Percentiles rank a stretch among this genome's conserved stretches.
Conservation (phyloP, 2,797 vertebrate genomes). For the Peromyscus melanophrys region DNA sequence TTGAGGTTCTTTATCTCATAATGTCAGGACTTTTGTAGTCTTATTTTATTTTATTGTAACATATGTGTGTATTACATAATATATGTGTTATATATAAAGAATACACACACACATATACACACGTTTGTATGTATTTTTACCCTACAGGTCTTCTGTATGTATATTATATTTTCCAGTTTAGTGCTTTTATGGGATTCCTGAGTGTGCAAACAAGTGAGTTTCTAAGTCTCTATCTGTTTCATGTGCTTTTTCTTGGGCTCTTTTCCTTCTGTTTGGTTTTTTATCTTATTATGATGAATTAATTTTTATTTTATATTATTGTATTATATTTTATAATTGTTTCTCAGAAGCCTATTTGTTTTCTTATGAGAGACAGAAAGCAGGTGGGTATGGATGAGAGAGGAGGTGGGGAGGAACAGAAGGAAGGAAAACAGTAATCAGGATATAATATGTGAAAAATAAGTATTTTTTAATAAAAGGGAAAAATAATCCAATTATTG, state of each 20-base stretch:
- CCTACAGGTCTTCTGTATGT: not conserved
- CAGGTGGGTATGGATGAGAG: too few relatives aligned
- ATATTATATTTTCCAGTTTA: not conserved
- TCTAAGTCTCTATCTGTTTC: not conserved
- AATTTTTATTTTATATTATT: not conserved
- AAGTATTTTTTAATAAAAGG: not conserved
- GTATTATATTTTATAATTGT: not conserved
- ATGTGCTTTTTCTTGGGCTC: not conserved
- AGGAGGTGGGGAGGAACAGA: not conserved
- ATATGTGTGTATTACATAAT: not conserved
- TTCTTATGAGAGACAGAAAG: not conserved
- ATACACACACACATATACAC: not conserved
- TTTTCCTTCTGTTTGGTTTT: not conserved
- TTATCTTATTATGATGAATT: not conserved
- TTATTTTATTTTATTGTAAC: not conserved
- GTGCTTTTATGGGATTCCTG: not conserved
- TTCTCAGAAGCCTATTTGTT: not conserved
- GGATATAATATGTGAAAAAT: not conserved
- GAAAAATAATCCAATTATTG: conserved; percentile 90
- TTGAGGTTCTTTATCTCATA: not conserved
- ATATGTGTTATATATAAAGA: too few relatives aligned
- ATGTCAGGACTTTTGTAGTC: not conserved
- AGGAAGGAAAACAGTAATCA: not conserved
- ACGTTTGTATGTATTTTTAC: not conserved
- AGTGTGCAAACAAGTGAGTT: not conserved